These are phyloP conservation scores for Thinocorus orbignyianus DNA, from an alignment of 2,113 vertebrate species.

Conservation along the genomic window DNA sequence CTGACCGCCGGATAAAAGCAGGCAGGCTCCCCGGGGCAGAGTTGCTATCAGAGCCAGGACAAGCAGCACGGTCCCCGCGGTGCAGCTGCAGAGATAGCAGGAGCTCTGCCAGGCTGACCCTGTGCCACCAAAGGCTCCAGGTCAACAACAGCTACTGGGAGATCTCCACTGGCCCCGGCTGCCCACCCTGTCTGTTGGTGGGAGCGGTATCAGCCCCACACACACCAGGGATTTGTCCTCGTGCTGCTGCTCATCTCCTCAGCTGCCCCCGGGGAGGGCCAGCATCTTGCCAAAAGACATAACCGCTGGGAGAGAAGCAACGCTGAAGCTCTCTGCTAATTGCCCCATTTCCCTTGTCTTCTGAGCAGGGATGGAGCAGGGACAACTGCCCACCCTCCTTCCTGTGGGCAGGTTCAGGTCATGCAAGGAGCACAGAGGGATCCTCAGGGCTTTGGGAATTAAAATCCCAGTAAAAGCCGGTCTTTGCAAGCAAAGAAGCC, in stretches of 20 bases:
- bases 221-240: neutral
- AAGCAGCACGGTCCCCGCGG: neutral
- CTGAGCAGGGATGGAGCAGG: neutral
- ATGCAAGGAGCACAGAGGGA: neutral
- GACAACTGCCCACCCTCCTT: neutral
- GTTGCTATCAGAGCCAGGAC: conserved; percentile 2
- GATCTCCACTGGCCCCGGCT: neutral
- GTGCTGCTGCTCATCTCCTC: neutral
- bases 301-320: neutral
- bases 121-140: rapidly evolving
- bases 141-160: neutral
- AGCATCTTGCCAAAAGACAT: neutral
- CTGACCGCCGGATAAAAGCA: conserved; percentile 11
- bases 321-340: neutral
- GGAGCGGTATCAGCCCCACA: neutral
- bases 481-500: neutral
- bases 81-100: neutral
- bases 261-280: neutral
- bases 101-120: neutral
- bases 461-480: neutral
- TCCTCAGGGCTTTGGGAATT: neutral
- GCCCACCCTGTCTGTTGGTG: neutral
- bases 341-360: neutral
- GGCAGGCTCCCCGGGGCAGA: neutral
- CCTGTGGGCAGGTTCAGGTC: neutral